phyloP scores from a whole-genome alignment of 2,888 invertebrate genomes.

The Barypeithes pellucidus region DNA sequence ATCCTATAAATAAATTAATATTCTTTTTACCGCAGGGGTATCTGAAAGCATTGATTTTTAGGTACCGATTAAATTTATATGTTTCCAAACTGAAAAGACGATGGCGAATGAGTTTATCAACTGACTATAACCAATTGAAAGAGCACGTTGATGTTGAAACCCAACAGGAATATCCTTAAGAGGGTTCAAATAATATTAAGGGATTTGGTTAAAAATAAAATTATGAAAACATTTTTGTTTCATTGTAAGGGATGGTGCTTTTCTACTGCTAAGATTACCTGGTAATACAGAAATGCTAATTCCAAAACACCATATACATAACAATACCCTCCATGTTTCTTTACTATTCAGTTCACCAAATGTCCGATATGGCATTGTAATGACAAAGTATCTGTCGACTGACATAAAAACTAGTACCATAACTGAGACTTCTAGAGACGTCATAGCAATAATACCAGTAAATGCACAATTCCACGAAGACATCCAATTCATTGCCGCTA shows the following conservation, averaged over 20 bases:
- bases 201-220: too few species aligned
- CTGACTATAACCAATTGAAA: too few species aligned
- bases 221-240: too few species aligned
- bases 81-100: too few species aligned
- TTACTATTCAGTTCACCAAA: constrained; percentile 73
- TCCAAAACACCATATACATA: constrained; percentile 76
- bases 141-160: too few species aligned
- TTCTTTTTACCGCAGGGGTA: too few species aligned
- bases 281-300: constrained; percentile 78
- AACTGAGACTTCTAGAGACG: constrained; percentile 81
- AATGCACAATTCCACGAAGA: constrained; percentile 78
- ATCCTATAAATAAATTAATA: neutral
- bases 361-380: constrained; percentile 75
- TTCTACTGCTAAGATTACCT: constrained; percentile 67
- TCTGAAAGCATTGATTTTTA: too few species aligned
- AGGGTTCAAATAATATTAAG: too few species aligned
- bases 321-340: constrained; percentile 72
- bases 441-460: constrained; percentile 78
- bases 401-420: constrained; percentile 81
- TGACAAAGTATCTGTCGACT: constrained; percentile 78
- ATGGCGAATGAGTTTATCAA: too few species aligned
- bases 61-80: too few species aligned
- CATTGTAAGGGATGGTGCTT: too few species aligned
- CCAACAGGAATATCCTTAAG: too few species aligned
- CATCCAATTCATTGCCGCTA: constrained; percentile 77